A percentile compares a stretch with the other conserved stretches of the same genome.
These are phyloP conservation scores for Lota lota DNA, from an alignment of 2,113 vertebrate genomes.

Conservation along the genomic window DNA sequence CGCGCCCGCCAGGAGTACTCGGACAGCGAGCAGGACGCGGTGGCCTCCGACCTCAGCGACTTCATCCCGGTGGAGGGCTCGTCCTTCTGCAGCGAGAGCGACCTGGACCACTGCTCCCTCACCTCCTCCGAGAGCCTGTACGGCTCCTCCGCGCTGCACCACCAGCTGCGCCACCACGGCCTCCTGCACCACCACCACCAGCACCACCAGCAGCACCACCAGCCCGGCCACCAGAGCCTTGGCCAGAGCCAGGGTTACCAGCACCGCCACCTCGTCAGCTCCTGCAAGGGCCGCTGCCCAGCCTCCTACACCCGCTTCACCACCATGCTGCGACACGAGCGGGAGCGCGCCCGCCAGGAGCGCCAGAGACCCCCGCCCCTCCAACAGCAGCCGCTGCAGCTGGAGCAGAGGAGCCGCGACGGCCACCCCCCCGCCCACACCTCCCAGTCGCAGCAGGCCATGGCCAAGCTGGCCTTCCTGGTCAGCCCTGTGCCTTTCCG, in stretches of 20 bases:
- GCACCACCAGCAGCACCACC: slow-evolving; percentile 75
- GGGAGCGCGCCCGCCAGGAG: slow-evolving; percentile 87
- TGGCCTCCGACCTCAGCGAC: slow-evolving; percentile 89
- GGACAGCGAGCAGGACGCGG: slow-evolving; percentile 89
- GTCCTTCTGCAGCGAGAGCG: slow-evolving; percentile 95
- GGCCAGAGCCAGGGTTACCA: slow-evolving; percentile 80
- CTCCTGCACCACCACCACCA: slow-evolving; percentile 68
- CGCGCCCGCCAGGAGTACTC: slow-evolving; percentile 76
- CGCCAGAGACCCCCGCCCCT: slow-evolving; percentile 68
- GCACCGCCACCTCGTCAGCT: slow-evolving; percentile 89
- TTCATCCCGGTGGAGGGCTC: slow-evolving; percentile 92
- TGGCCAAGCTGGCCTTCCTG: slow-evolving; percentile 95
- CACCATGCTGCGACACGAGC: slow-evolving; percentile 93
- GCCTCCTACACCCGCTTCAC: slow-evolving; percentile 96
- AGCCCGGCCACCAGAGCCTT: slow-evolving; percentile 78
- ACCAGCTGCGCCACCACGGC: slow-evolving; percentile 71
- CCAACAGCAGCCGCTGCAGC: slow-evolving; percentile 61
- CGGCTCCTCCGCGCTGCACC: slow-evolving; percentile 80
- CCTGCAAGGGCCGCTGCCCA: slow-evolving; percentile 93
- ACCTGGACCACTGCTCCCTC: slow-evolving; percentile 93
- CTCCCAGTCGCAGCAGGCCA: slow-evolving; percentile 82
- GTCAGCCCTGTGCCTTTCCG: slow-evolving; percentile 99
- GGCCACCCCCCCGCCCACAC: slow-evolving; percentile 46
- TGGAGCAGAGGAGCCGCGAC: slow-evolving; percentile 12
- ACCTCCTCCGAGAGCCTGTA: slow-evolving; percentile 92